A percentile compares a stretch with the other conserved stretches of the same genome.
Conservation (phyloP, 1,140 invertebrate species). For the Euwallacea similis region DNA sequence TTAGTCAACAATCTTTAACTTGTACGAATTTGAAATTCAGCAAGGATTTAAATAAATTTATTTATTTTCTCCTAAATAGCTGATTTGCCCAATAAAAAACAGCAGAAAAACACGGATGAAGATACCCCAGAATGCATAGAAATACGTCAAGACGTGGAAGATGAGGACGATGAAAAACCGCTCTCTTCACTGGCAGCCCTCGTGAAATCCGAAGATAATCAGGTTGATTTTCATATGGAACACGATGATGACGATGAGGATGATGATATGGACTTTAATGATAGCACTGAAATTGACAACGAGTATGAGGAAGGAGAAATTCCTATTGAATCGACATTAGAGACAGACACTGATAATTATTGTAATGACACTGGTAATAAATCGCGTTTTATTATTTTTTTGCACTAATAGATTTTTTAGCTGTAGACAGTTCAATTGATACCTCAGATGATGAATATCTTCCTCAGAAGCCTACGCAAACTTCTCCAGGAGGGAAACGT, state of each 20-base stretch:
- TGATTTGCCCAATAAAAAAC: background rate
- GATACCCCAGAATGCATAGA: constrained; percentile 18
- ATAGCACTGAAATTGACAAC: constrained; percentile 18
- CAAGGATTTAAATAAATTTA: no score
- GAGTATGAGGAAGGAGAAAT: constrained; percentile 15
- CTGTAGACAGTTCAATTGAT: constrained; percentile 29
- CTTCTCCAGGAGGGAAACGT: constrained; percentile 26
- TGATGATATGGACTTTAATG: constrained; percentile 18
- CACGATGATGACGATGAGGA: constrained; percentile 25
- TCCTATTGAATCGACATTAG: background rate
- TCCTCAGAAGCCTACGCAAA: constrained; percentile 15
- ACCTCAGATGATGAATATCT: constrained; percentile 36
- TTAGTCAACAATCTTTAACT: background rate
- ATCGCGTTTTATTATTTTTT: background rate
- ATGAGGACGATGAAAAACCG: constrained; percentile 36
- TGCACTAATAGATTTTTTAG: constrained; percentile 11
- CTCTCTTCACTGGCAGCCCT: constrained; percentile 15
- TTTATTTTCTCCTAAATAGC: background rate
- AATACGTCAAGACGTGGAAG: constrained; percentile 25
- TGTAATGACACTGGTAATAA: constrained; percentile 14
- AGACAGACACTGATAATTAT: background rate
- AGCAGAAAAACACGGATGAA: background rate
- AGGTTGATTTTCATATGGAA: constrained; percentile 4
- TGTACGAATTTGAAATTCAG: no score
- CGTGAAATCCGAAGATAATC: constrained; percentile 20